Conservation (phyloP, 2,113 vertebrate genomes). For the Anoura caudifer region DNA sequence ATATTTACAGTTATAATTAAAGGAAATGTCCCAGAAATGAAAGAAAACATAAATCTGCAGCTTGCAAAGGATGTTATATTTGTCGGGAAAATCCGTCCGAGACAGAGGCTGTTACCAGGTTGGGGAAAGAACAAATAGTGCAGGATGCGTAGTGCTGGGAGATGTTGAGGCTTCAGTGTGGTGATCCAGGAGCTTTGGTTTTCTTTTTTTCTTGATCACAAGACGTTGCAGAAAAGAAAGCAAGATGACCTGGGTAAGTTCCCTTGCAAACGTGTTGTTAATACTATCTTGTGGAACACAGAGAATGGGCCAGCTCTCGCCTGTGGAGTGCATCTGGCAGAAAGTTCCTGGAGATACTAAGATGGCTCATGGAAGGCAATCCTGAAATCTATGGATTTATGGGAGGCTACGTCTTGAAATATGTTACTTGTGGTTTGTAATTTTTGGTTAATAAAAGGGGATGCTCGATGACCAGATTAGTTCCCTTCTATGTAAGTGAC, state of each 20-base stretch:
- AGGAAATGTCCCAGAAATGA: neutral
- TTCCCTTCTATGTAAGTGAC: neutral
- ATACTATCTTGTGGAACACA: neutral
- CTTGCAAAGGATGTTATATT: neutral
- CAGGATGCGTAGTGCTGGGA: no score
- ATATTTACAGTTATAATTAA: neutral
- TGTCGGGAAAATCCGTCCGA: neutral
- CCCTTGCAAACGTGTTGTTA: neutral
- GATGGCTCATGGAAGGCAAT: no score
- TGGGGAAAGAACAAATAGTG: neutral
- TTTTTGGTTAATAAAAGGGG: neutral
- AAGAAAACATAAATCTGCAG: neutral
- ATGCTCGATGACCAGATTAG: neutral
- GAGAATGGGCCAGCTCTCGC: no score
- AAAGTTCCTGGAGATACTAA: neutral
- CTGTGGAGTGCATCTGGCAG: neutral
- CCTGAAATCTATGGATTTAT: neutral
- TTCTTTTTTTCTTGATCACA: neutral
- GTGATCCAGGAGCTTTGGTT: neutral
- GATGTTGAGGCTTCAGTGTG: neutral
- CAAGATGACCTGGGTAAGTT: neutral
- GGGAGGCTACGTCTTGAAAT: neutral
- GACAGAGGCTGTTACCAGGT: neutral
- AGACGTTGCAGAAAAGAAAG: neutral
- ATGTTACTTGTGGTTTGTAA: neutral